Percentiles rank a stretch among this genome's conserved stretches.
Conservation (phyloP, 2,113 vertebrate species). For the Phalacrocorax aristotelis region DNA sequence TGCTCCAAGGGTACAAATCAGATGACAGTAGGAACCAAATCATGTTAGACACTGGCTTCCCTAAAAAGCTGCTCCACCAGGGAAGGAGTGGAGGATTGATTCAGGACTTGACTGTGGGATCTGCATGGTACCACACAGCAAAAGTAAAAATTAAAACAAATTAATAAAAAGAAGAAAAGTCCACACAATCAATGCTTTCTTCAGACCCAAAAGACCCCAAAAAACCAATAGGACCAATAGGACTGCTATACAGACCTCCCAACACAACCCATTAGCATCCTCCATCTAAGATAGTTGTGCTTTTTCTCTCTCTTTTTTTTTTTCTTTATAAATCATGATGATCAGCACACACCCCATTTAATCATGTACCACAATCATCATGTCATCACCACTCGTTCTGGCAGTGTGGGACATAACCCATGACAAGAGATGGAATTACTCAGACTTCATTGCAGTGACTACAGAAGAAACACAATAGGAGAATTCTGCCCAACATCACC, state of each 20-base stretch:
- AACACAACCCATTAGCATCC: not conserved
- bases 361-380: not conserved
- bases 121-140: not conserved
- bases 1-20: not conserved
- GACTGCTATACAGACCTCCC: not conserved
- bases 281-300: not conserved
- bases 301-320: not conserved
- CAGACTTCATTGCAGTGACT: not conserved
- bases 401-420: not conserved
- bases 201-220: not conserved
- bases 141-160: not conserved
- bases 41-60: not conserved
- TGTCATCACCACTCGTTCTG: not conserved
- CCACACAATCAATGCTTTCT: not conserved
- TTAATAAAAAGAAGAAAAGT: not conserved
- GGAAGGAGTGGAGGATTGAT: not conserved
- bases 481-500: not conserved
- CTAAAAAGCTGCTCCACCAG: not conserved
- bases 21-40: not conserved
- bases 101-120: not conserved
- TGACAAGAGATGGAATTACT: not conserved
- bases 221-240: not conserved
- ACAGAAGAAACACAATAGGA: slow-evolving; percentile 1
- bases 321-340: not conserved
- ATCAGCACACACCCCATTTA: not conserved